phyloP scores from a whole-genome alignment of 2,797 vertebrate species.

The Neomorphus geoffroyi region DNA sequence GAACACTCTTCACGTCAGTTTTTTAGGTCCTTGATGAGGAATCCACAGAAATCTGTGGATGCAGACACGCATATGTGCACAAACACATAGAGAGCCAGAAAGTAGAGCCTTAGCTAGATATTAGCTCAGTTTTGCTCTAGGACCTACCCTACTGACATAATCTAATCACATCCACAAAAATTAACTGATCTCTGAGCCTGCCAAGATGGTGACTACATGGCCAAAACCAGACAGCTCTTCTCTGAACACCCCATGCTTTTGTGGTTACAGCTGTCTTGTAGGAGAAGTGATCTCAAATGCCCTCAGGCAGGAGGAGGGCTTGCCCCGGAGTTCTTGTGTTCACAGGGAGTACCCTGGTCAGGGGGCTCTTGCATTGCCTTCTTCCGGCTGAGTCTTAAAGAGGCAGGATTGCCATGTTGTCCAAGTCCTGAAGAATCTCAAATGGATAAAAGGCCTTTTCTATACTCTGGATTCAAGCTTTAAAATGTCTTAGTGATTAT shows the following conservation, averaged over 20 bases:
- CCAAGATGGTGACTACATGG: not conserved
- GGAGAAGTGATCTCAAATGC: not conserved
- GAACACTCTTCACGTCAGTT: not conserved
- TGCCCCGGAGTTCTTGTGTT: not conserved
- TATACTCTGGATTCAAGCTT: not conserved
- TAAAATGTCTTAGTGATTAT: not conserved
- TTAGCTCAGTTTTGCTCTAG: not conserved
- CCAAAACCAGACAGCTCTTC: not conserved
- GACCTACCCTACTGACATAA: not conserved
- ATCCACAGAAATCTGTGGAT: not conserved
- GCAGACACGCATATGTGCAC: not conserved
- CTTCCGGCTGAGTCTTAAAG: not conserved
- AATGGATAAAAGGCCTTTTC: not conserved
- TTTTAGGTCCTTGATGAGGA: not conserved
- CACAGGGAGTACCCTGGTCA: not conserved
- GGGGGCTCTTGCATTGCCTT: not conserved
- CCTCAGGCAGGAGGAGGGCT: not conserved
- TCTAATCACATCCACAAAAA: not conserved
- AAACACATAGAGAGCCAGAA: not conserved
- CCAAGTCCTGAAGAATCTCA: not conserved
- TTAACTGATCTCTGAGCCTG: not conserved
- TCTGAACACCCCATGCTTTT: not conserved
- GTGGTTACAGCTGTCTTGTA: not conserved
- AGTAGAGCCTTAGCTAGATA: not conserved
- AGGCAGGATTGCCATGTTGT: fast-evolving